phyloP scores from a whole-genome alignment of 1,140 invertebrate species.

The Centruroides sculpturatus region DNA sequence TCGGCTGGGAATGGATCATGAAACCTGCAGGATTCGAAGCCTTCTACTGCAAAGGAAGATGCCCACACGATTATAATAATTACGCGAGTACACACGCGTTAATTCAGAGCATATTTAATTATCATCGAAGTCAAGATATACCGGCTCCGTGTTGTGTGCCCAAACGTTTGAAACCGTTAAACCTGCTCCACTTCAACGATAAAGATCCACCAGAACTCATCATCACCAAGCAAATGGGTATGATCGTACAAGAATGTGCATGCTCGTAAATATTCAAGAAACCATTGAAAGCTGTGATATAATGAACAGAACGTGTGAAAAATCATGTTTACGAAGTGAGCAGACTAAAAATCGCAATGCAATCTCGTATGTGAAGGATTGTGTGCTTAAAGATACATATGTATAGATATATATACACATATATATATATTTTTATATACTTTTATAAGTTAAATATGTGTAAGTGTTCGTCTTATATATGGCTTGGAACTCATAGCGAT shows the following conservation, averaged over 20 bases:
- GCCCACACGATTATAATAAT: conserved; percentile 46
- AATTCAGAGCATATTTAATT: conserved; percentile 50
- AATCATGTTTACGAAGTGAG: no score
- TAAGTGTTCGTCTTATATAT: no score
- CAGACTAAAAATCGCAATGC: no score
- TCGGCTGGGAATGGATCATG: conserved; percentile 52
- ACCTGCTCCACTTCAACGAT: conserved; percentile 50
- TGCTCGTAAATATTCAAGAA: conserved; percentile 40
- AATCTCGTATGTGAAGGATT: no score
- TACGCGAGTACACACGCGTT: conserved; percentile 54
- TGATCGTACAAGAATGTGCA: conserved; percentile 53
- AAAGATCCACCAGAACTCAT: conserved; percentile 44
- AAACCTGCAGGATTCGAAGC: conserved; percentile 54
- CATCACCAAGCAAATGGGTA: conserved; percentile 52
- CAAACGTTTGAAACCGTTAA: conserved; percentile 45
- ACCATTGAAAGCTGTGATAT: background rate
- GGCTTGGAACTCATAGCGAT: no score
- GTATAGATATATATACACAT: no score
- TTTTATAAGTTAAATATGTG: no score
- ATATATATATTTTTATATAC: no score
- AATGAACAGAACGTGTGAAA: no score
- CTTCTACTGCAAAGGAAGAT: conserved; percentile 53
- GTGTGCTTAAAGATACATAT: no score
- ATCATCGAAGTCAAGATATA: conserved; percentile 30
- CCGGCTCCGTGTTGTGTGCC: conserved; percentile 57